Conservation (phyloP, 2,888 invertebrate genomes). For the Drosophila flavopinicola region DNA sequence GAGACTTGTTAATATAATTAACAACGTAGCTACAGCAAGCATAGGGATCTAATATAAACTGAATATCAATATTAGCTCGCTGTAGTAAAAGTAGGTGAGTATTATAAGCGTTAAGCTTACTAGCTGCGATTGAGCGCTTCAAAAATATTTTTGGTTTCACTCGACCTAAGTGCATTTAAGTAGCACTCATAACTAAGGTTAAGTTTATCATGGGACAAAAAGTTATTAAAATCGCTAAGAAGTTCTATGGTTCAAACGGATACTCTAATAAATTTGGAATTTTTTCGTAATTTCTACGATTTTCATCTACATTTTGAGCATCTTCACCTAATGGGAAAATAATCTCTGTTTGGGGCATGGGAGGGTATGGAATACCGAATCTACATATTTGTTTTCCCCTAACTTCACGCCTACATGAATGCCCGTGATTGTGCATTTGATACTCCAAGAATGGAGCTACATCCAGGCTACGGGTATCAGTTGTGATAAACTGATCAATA, state of each 20-base stretch:
- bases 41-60: neutral
- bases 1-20: slow-evolving; percentile 2
- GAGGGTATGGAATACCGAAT: slow-evolving; percentile 8
- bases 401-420: slow-evolving; percentile 1
- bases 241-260: neutral
- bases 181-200: too few relatives aligned
- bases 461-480: slow-evolving; percentile 2
- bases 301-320: neutral
- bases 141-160: too few relatives aligned
- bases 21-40: neutral
- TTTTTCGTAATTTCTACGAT: too few relatives aligned
- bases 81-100: neutral
- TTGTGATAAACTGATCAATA: slow-evolving; percentile 7
- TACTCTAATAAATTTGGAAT: too few relatives aligned
- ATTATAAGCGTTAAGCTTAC: too few relatives aligned
- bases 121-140: too few relatives aligned
- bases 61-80: neutral
- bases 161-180: too few relatives aligned
- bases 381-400: neutral
- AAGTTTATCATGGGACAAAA: neutral
- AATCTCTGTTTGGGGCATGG: slow-evolving; percentile 9
- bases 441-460: neutral
- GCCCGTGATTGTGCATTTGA: neutral
- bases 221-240: neutral
- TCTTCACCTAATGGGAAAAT: neutral